Base-by-base conservation (phyloP, 2,113 vertebrate genomes). In the Myanophis thanlyinensis region DNA sequence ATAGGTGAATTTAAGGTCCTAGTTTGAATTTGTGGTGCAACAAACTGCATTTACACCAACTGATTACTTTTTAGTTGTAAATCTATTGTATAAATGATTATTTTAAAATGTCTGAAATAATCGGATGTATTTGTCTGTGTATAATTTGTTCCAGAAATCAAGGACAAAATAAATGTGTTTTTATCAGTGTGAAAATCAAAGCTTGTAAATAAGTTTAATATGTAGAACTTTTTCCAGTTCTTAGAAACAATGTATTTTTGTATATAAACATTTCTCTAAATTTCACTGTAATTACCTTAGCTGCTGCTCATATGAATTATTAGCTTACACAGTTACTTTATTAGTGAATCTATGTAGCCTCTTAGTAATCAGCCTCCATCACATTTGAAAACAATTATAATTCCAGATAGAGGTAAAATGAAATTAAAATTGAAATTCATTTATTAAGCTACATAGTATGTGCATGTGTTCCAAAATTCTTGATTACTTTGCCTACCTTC, bases 31-130 rank as follows among this genome's bases (percentile, higher is more conserved):
- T 84, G 93, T 92, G 88, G 84, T 91, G 95, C 94, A 86, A 93
- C 90, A 87, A 92, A 86, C 62, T 92, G 95, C 94, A 95, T 96
- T 95, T 96, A 94, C 93, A 94, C 92, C 93, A 73, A 93, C 51
- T 85, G 94, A 93, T 93, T 95, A 48, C 89, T 93, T 96, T 95
- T 97, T 51, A 94, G 95, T 97, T 98, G 98, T 98, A 98, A 96
- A 98, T 98, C 95, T 95, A 96, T 97, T 97, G 97, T 97, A 98
- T 91, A 97, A 96, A 97, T 88, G 90, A 94, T 97, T 97, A 94
- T 98, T 98, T 97, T 97, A 97, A 96, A 97, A 87, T 90, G 86
- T 87, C 89, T 96, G 96, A 91, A 95, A 93, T 92, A 95, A 56
- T 94, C 95, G 87, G 95, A 96, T 95, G 93, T 95, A 96, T 96